Conservation (phyloP, 2,797 vertebrate genomes). For the Echiichthys vipera region DNA sequence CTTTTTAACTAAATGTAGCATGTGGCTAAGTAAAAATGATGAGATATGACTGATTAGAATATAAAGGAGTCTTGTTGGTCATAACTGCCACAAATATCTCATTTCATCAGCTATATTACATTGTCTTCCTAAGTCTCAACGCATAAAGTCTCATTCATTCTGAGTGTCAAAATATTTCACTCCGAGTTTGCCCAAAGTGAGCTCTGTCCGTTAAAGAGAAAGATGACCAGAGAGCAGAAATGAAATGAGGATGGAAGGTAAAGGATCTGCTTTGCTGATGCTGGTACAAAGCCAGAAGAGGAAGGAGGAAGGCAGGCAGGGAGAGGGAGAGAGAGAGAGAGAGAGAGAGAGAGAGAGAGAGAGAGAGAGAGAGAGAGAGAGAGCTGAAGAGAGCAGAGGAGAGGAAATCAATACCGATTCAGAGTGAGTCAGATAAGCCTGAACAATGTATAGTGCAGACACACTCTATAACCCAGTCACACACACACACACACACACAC, state of each 20-base stretch:
- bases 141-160: constrained; percentile 21
- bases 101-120: neutral
- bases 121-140: neutral
- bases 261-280: constrained; percentile 62
- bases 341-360: constrained; percentile 36
- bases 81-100: neutral
- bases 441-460: constrained; percentile 88
- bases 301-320: constrained; percentile 39
- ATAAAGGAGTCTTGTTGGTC: neutral
- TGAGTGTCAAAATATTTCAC: constrained; percentile 42
- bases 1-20: neutral
- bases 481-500: constrained; percentile 55
- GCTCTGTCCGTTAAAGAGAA: constrained; percentile 45
- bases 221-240: constrained; percentile 54
- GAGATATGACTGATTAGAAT: neutral
- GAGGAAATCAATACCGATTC: constrained; percentile 90
- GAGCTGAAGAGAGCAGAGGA: constrained; percentile 82
- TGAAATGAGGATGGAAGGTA: constrained; percentile 57
- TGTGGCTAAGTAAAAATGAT: neutral
- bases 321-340: constrained; percentile 27
- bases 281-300: constrained; percentile 67
- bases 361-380: constrained; percentile 58
- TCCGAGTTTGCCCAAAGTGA: constrained; percentile 43
- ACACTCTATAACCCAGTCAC: constrained; percentile 86
- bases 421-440: constrained; percentile 89